Conservation (phyloP, 1,140 invertebrate species). For the Palaemon carinicauda region DNA sequence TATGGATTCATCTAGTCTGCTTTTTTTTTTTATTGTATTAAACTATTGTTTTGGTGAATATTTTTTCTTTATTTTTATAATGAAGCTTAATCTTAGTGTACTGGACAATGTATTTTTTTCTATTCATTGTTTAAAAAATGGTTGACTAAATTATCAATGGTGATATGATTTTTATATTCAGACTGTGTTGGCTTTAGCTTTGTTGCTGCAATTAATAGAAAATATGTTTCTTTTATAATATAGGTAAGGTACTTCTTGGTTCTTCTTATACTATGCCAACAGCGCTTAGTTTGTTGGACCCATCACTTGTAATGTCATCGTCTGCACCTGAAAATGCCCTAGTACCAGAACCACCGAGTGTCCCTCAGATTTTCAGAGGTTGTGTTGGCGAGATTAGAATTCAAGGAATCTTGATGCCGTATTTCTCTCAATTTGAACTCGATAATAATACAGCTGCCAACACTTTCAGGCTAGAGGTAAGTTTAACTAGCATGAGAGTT, state of each 20-base stretch:
- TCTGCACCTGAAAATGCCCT: neutral
- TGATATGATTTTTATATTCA: neutral
- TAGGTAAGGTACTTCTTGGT: neutral
- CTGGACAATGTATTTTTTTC: too few relatives aligned
- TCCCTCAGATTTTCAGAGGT: conserved; percentile 74
- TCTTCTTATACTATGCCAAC: neutral
- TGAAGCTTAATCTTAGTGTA: too few relatives aligned
- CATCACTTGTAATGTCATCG: neutral
- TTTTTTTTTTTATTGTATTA: too few relatives aligned
- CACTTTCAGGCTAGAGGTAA: conserved; percentile 56
- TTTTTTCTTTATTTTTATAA: too few relatives aligned
- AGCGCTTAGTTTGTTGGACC: neutral
- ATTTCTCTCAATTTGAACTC: conserved; percentile 72
- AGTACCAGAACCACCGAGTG: neutral
- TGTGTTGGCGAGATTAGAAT: conserved; percentile 89
- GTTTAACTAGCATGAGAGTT: neutral
- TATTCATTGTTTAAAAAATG: too few relatives aligned
- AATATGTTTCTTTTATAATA: too few relatives aligned
- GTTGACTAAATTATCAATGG: neutral
- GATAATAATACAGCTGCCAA: conserved; percentile 62
- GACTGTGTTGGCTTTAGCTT: neutral
- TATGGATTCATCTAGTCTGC: too few relatives aligned
- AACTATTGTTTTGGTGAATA: too few relatives aligned
- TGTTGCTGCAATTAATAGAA: neutral
- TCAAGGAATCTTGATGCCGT: conserved; percentile 83